Evolutionary conservation across 1,140 invertebrate genomes (phyloP), one percentile per base, ranked within the genome.

Genomic region (Cotesia chilonis): DNA sequence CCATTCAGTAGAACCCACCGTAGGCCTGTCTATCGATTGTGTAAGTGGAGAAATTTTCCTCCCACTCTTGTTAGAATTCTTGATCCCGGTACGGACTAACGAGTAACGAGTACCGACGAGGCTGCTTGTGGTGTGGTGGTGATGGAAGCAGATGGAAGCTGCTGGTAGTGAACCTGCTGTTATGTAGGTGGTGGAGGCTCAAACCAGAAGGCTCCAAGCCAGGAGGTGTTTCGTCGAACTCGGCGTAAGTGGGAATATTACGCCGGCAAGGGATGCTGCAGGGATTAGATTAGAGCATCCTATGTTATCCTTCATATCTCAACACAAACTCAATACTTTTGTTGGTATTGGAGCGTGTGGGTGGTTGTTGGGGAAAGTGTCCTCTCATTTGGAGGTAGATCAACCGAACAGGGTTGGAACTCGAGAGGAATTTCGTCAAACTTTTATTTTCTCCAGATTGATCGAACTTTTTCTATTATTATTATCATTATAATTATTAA

Each of bases 1-100:
- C 83, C 83, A 84, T 84, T 84, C 83, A 84, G 82, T 83, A 84
- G 78, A 81, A 81, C 74, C 77, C 20, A 47, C 77, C 20, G 52
- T 73, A 76, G 77, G 79, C 78, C 73, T 78, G 77, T 75, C 41
- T 82, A 84, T 84, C 81, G 83, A 84, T 84, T 83, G 78, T 77
- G 81, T 84, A 78, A 81, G 82, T 77, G 78, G 77, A 68, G 72
- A 71, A 81, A 75, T 76, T 74, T 75, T 72, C 74, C 78, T 78
- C 74, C 77, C 70, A 61, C 75, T 66, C 51, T 55, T 28, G 28
- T 28, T 10, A 36, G 36, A 14, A 14, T 6, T 65, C 35, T 12
- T 14, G 14, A 63, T 4, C 28, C 28, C 9, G 12, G 60, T 28
- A 20, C 14, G 36, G 28, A 28, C 1, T 28, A 28, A 28, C n/a